Evolutionary conservation across 2,888 invertebrate species (phyloP), one percentile per base, ranked within the genome.

Genomic region (Acholoe squamosa): DNA sequence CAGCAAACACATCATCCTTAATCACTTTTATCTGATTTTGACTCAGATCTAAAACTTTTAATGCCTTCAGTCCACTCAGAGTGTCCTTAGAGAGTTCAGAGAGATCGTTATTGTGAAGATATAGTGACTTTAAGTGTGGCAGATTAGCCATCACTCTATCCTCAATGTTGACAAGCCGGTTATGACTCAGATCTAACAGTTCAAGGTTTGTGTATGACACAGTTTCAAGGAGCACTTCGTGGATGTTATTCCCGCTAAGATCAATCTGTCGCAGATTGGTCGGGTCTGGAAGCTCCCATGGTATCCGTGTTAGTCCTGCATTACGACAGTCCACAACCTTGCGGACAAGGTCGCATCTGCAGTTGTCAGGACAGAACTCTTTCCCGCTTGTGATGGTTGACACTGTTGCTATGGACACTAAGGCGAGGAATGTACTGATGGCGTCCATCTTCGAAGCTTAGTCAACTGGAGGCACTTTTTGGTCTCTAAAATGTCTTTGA

Each of bases 171-270:
- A 88, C 31, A 3, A 91, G 52, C 5, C 52, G 33, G 88, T 91
- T 91, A n/a, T 84, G 54, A 61, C 91, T 89, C 28, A 91, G 89
- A 89, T 91, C 91, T 31, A 91, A 43, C 3, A 89, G 34, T 54
- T 90, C 90, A 16, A 91, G 54, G 71, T 91, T 91, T 25, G 43
- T 43, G 71, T 91, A 91, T n/a, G 89, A 89, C 51, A 91, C 90
- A 5, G 91, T 84, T 22, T 77, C 61, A 0, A 88, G 43, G 7
- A 84, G 90, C 25, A 91, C 61, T 31, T 56, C 86, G 0, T 43
- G 67, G 25, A 91, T 91, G 54, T 91, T 51, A 84, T 91, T 91
- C 5, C 88, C 67, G 12, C 89, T 34, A 52, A 91, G 89, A 43
- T 91, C 91, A n/a, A 91, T 43, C 28, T 90, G 61, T 31, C 22